phyloP scores from a whole-genome alignment of 2,113 vertebrate genomes.

The Nycticryphes semicollaris region DNA sequence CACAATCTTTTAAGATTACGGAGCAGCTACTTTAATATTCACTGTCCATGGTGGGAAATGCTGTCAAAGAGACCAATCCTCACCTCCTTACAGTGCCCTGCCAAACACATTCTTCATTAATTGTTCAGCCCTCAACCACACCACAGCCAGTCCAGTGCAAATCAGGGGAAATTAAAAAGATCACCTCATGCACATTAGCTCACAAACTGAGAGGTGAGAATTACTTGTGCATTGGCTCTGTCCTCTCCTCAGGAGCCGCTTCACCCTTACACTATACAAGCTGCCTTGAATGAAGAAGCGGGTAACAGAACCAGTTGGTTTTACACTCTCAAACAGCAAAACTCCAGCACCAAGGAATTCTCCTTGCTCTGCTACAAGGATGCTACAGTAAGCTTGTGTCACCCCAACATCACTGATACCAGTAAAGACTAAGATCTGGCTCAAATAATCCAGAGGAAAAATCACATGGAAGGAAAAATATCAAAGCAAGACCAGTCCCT shows the following conservation, averaged over 20 bases:
- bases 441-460: not conserved
- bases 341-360: not conserved
- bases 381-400: not conserved
- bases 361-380: not conserved
- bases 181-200: not conserved
- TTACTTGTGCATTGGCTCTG: not conserved
- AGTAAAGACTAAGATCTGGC: not conserved
- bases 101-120: not conserved
- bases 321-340: accelerated
- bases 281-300: not conserved
- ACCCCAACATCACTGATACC: not conserved
- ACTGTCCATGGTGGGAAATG: not conserved
- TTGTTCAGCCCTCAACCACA: not conserved
- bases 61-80: not conserved
- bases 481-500: not conserved
- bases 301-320: not conserved
- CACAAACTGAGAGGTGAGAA: not conserved
- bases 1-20: not conserved
- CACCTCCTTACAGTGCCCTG: not conserved
- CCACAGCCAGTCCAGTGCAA: not conserved
- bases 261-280: not conserved
- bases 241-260: not conserved
- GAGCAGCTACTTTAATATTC: not conserved
- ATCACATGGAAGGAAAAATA: not conserved
- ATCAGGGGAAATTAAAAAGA: not conserved